Evolutionary conservation across 2,113 vertebrate species (phyloP).

Genomic region (Tautogolabrus adspersus): DNA sequence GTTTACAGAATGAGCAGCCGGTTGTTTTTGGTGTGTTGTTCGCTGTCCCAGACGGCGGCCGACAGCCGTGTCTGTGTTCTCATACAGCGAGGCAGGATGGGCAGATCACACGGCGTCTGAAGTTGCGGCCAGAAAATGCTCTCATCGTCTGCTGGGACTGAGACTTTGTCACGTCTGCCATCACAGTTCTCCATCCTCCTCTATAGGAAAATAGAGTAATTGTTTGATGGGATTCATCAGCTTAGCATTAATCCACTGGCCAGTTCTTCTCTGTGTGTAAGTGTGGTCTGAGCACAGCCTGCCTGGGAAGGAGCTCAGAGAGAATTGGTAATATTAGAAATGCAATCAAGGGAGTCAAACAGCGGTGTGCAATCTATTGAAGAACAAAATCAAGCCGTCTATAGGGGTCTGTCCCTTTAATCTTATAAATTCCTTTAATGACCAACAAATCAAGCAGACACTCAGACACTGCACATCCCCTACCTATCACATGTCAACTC

Average conservation of each 20-base stretch:
- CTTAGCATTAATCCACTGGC: constrained; percentile 35
- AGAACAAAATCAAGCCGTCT: constrained; percentile 17
- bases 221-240: constrained; percentile 44
- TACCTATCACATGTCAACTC: not conserved
- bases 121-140: constrained; percentile 41
- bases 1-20: constrained; percentile 30
- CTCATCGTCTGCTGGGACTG: constrained; percentile 19
- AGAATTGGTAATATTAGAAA: constrained; percentile 21
- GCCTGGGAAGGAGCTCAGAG: not conserved
- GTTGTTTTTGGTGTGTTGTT: constrained; percentile 41
- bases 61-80: constrained; percentile 54
- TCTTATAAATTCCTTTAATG: constrained; percentile 9
- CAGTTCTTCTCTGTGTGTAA: not conserved
- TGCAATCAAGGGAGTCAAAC: constrained; percentile 26
- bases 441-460: not conserved
- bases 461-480: not conserved
- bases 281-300: constrained; percentile 11
- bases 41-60: constrained; percentile 26
- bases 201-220: constrained; percentile 23
- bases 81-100: constrained; percentile 40
- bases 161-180: constrained; percentile 31
- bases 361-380: constrained; percentile 11
- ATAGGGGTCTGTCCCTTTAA: not conserved
- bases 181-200: constrained; percentile 46
- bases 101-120: constrained; percentile 62